Evolutionary conservation across 2,113 vertebrate genomes (phyloP).

Genomic region (Heliornis fulica): DNA sequence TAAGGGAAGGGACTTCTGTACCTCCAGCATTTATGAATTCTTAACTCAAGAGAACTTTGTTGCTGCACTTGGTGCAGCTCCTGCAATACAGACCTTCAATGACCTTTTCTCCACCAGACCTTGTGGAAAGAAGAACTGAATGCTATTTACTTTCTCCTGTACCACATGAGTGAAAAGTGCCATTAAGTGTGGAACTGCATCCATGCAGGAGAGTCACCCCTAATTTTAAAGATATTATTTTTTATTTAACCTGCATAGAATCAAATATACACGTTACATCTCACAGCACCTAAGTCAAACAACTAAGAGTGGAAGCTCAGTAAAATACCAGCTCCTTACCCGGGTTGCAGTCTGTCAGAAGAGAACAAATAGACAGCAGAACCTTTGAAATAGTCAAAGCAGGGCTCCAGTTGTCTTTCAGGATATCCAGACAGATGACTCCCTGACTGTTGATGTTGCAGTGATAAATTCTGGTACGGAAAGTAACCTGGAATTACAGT

Average conservation of each 20-base stretch:
- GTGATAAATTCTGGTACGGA: slow-evolving; percentile 92
- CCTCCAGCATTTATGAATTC: not conserved
- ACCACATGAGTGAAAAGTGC: not conserved
- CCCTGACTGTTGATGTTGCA: slow-evolving; percentile 97
- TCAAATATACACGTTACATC: not conserved
- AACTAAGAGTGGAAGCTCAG: not conserved
- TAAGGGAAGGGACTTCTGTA: not conserved
- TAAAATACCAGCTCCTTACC: slow-evolving; percentile 73
- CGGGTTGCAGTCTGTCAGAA: slow-evolving; percentile 92
- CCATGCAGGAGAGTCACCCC: not conserved
- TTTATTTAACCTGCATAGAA: not conserved
- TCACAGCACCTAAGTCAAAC: not conserved
- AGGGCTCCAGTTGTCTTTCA: slow-evolving; percentile 94
- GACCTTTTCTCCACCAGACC: not conserved
- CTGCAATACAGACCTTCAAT: not conserved
- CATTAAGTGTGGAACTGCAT: not conserved
- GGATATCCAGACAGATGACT: slow-evolving; percentile 93
- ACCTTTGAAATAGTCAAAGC: slow-evolving; percentile 94
- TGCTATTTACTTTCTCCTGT: not conserved
- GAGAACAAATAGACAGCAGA: slow-evolving; percentile 92
- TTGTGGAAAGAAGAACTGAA: not conserved
- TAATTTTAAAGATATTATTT: not conserved
- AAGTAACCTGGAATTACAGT: slow-evolving; percentile 80
- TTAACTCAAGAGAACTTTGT: not conserved
- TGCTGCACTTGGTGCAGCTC: not conserved